Percentiles rank a stretch among this genome's conserved stretches.
These are phyloP conservation scores for Mugil cephalus DNA, from an alignment of 2,113 vertebrate genomes.

Conservation along the genomic window DNA sequence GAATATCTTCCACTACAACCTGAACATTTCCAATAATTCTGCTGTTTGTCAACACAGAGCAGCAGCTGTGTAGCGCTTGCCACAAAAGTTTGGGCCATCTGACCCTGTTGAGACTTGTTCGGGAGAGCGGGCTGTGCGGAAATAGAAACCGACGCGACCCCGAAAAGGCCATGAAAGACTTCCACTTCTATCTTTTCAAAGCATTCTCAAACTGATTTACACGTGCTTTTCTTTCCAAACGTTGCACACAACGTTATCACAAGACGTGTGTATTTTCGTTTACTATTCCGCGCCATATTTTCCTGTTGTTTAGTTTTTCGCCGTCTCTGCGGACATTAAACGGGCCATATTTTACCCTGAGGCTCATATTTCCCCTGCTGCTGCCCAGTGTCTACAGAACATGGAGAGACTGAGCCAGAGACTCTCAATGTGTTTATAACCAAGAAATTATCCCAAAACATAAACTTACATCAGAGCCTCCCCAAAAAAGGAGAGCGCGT, in stretches of 20 bases:
- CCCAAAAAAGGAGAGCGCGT: too few species aligned
- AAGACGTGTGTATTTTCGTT: slow-evolving; percentile 18
- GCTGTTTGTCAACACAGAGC: slow-evolving; percentile 15
- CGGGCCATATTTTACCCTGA: slow-evolving; percentile 75
- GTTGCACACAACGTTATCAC: neutral
- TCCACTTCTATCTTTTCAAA: neutral
- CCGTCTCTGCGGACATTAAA: slow-evolving; percentile 63
- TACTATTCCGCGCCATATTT: slow-evolving; percentile 16
- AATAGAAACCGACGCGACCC: slow-evolving; percentile 16
- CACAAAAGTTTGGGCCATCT: slow-evolving; percentile 34
- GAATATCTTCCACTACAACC: neutral
- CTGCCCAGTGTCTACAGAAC: slow-evolving; percentile 29
- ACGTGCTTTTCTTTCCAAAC: neutral
- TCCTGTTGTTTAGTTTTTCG: slow-evolving; percentile 23
- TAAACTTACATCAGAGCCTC: too few species aligned
- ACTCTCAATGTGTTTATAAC: neutral
- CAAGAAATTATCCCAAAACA: neutral
- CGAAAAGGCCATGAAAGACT: neutral
- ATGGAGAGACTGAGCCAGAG: neutral
- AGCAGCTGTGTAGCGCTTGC: slow-evolving; percentile 50
- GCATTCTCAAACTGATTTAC: neutral
- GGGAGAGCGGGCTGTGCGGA: neutral
- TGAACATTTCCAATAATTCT: neutral
- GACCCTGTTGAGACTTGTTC: slow-evolving; percentile 21
- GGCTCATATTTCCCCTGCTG: slow-evolving; percentile 64